Base-by-base conservation (phyloP, 35 echinoderm and acorn worm species). In the Heliocidaris erythrogramma region DNA sequence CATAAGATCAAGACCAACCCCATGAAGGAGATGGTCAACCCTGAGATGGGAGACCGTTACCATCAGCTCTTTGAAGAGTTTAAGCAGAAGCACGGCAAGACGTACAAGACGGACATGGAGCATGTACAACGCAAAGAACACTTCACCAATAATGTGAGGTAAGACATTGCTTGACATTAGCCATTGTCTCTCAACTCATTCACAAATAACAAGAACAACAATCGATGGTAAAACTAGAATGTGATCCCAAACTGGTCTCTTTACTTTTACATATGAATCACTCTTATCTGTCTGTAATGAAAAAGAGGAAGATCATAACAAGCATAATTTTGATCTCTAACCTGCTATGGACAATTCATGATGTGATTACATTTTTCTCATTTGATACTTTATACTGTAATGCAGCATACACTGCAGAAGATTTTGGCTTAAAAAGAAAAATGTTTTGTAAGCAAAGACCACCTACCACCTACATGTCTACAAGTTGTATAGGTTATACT, bases 141-240 rank as follows among this genome's bases (percentile, higher is more conserved):
- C 24, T 99, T 99, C 92, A 97, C 85, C 50, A 95, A 99, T 31
- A 99, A 99, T 78, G 98, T 99, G 90, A 96, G 98, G 98, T 99
- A 97, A 31, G 12, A 5, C 5, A 9, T 30, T 18, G 12, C 30
- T 47, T 24, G 21, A 30, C 30, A 2, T 89, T 7, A 90, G 48
- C 14, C 49, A 14, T 16, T 48, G 53, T 92, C 30, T 42, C 11
- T 90, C 47, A 92, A 47, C 2, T 29, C 18, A 13, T 59, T 56
- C 21, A 56, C 61, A 61, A 0, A 16, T 56, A 24, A 27, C 60
- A 29, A 24, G 4, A 69, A 61, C 17, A 69, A 42, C 13, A 9
- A 30, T 8, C n/a, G 8, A 30, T 92, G 90, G 47, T 9, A 32
- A 17, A 92, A 92, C n/a, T 32, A 48, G 30, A 92, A 92, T 32